Evolutionary conservation across 2,888 invertebrate genomes (phyloP).

Genomic region (Nymphalis polychloros): DNA sequence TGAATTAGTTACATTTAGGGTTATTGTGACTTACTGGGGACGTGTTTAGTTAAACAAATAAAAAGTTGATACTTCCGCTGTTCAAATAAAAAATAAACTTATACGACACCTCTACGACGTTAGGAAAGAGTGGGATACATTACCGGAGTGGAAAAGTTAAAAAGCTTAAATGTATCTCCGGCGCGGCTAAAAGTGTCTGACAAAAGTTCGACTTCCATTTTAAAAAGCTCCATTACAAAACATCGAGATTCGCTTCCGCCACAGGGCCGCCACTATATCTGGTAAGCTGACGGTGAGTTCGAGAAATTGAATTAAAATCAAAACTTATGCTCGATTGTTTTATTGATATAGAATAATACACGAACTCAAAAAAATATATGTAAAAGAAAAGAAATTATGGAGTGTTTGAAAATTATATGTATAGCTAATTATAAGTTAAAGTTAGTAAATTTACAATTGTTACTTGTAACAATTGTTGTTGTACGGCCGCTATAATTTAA

Average conservation of each 20-base stretch:
- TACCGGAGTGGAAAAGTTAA: slow-evolving; percentile 82
- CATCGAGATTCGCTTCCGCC: slow-evolving; percentile 81
- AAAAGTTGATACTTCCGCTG: slow-evolving; percentile 65
- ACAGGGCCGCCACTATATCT: slow-evolving; percentile 61
- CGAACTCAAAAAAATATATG: too few relatives aligned
- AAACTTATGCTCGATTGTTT: slow-evolving; percentile 77
- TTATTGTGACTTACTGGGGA: slow-evolving; percentile 64
- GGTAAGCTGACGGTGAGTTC: slow-evolving; percentile 65
- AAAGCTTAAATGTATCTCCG: slow-evolving; percentile 82
- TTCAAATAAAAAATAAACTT: slow-evolving; percentile 67
- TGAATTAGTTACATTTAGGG: slow-evolving; percentile 61
- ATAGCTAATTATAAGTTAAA: too few relatives aligned
- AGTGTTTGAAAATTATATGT: too few relatives aligned
- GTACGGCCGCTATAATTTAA: background rate
- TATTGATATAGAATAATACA: background rate
- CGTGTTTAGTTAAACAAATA: slow-evolving; percentile 64
- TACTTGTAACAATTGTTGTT: too few relatives aligned
- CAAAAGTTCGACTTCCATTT: slow-evolving; percentile 82
- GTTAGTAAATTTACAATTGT: too few relatives aligned
- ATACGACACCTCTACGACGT: slow-evolving; percentile 71
- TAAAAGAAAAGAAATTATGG: too few relatives aligned
- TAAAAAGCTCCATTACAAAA: slow-evolving; percentile 83
- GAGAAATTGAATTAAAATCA: slow-evolving; percentile 72
- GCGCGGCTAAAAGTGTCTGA: slow-evolving; percentile 82
- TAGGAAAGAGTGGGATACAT: slow-evolving; percentile 77